phyloP scores from a whole-genome alignment of 2,888 invertebrate species.

The Luperina testacea region DNA sequence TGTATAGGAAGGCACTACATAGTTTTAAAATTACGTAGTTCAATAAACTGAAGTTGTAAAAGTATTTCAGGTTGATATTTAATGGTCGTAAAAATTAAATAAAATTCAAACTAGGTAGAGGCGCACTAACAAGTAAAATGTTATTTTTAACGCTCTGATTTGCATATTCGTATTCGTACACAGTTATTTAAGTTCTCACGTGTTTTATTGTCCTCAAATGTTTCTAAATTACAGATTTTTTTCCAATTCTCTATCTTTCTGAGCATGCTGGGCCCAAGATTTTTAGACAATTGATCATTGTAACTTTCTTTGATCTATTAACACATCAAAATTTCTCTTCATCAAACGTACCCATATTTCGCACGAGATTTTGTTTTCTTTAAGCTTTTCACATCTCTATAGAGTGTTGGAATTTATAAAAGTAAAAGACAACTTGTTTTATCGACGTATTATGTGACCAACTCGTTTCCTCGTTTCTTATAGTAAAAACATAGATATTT shows the following conservation, averaged over 20 bases:
- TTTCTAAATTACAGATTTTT: constrained; percentile 58
- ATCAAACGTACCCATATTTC: constrained; percentile 7
- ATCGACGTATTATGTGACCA: constrained; percentile 42
- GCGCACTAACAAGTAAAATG: constrained; percentile 66
- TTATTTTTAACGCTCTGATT: constrained; percentile 73
- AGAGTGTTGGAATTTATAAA: constrained; percentile 23
- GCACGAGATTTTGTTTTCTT: constrained; percentile 6
- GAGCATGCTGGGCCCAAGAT: not conserved
- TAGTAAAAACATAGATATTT: constrained; percentile 42
- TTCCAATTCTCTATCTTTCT: constrained; percentile 26
- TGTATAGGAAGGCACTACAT: not conserved
- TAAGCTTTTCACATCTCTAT: constrained; percentile 10
- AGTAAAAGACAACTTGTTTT: constrained; percentile 34
- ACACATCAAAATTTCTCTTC: not conserved
- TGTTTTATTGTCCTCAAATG: constrained; percentile 70
- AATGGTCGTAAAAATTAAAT: constrained; percentile 38
- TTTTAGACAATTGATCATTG: not conserved
- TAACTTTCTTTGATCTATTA: constrained; percentile 7
- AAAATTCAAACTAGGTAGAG: constrained; percentile 29
- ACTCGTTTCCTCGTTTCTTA: constrained; percentile 41
- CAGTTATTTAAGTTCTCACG: constrained; percentile 70
- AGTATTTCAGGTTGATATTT: constrained; percentile 27
- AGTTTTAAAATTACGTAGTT: constrained; percentile 15
- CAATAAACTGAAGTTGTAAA: constrained; percentile 33
- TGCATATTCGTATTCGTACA: constrained; percentile 67